Evolutionary conservation across 2,113 vertebrate genomes (phyloP), one percentile per base, ranked within the genome.

Genomic region (Fulica atra): DNA sequence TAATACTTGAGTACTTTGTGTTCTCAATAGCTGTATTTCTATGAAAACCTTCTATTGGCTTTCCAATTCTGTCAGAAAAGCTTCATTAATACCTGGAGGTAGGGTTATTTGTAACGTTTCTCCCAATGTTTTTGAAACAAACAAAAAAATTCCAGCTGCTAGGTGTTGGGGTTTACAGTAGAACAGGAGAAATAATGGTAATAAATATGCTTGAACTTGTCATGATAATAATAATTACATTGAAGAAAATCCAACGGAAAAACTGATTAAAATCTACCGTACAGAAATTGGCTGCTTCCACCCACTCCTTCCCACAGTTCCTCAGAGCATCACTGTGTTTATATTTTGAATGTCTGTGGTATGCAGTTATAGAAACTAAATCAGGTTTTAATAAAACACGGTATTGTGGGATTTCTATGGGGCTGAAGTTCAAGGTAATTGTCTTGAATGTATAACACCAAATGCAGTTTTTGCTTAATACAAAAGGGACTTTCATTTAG

Each of bases 371-470:
- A 84, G 54, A 88, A 88, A 73, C 20, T 66, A 66, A 70, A 53
- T 46, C n/a, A 88, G 13, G 8, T 88, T 97, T 95, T 95, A 95
- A 95, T 95, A 87, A 92, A 88, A 74, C 25, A 57, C 29, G 10
- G 20, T 71, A 83, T 28, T 70, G 40, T 89, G 87, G 44, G 57
- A 53, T 80, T 95, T 90, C 60, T 94, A 69, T 48, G 25, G 31
- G 24, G 24, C 48, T 89, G 84, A 94, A 93, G 23, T 89, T 81
- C 78, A 86, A 89, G 20, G 10, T 50, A 81, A 63, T 5, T 44
- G 40, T 74, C 90, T 71, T 63, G 48, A 89, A 24, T 79, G 51
- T 57, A 2, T 35, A 79, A 51, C 29, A 72, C 8, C 11, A 63
- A 78, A 78, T 51, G 63, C 3, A 86, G 21, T 36, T 76, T 87